Base-by-base conservation (phyloP, 1,140 invertebrate genomes). In the Neelides sp. region DNA sequence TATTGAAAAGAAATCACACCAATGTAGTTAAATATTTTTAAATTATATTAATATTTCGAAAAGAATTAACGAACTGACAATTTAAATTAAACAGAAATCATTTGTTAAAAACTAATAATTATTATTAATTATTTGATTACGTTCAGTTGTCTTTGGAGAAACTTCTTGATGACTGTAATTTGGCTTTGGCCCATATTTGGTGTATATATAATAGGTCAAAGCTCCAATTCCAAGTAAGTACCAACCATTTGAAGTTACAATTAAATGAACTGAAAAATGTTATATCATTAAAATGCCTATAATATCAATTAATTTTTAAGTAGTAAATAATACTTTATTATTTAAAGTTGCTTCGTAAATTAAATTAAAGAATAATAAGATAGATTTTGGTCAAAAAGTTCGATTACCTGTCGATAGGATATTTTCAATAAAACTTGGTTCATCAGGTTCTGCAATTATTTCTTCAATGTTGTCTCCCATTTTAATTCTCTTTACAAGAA, bases 391-490 rank as follows among this genome's bases (percentile, higher is more conserved):
- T n/a, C n/a, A n/a, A n/a, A n/a, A n/a, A n/a, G n/a, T n/a, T n/a
- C n/a, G n/a, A n/a, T 32, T 32, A 48, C 47, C 36, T 28, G 27
- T 26, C 24, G 34, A 8, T 19, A 49, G 20, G 17, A 19, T 26
- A 4, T 22, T 12, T 19, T 39, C 36, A 4, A 49, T 3, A 24
- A 40, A 27, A 12, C 34, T 24, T 15, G 47, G 36, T 36, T 37
- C 35, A 19, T 49, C 47, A 1, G 47, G 47, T 22, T 49, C 47
- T 10, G 47, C 47, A 27, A 49, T 37, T 2, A 49, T 49, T 49
- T 49, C 47, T 32, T 49, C 47, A 15, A 47, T 34, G n/a, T 28
- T n/a, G 34, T 49, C 47, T 20, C 47, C 47, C 47, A 49, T 49
- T 1, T 28, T 22, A 15, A 10, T 15, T 34, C 8, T 34, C 30